Base-by-base conservation (phyloP, 2,113 vertebrate genomes). In the Cyprinodon brontotheroides region DNA sequence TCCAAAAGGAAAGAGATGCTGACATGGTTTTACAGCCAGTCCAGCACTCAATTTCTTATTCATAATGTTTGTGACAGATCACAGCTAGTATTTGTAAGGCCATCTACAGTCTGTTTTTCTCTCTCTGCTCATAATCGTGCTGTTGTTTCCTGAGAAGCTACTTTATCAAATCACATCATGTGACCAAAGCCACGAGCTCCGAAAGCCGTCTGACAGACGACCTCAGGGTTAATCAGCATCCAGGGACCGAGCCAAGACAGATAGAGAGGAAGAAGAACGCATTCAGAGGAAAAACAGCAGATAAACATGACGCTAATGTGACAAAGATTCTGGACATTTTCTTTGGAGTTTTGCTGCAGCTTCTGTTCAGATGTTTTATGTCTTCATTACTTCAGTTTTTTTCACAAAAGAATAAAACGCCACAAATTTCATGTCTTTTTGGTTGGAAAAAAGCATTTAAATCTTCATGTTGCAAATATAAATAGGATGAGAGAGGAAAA, bases 81-180 rank as follows among this genome's bases (percentile, higher is more conserved):
- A 65, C 59, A 65, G 83, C 36, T 74, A 43, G 69, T 47, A 65
- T 17, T 5, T 39, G 15, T 39, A 66, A 64, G 66, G 68, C 59
- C 72, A 47, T 77, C n/a, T 74, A 65, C 0, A 67, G 38, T 17
- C 50, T 17, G 78, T 80, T 78, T 74, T 64, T 65, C 74, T 81
- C 67, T 47, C 8, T 45, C 75, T 77, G 61, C 38, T 78, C 65
- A 71, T 65, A 62, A 57, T 57, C 0, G 13, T 45, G 41, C 38
- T 50, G 39, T 78, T 84, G 73, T 80, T 84, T 86, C 86, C 87
- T 86, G 72, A 74, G 63, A 66, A 38, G 81, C 40, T 50, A 39
- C 63, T 79, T 87, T 86, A 87, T 91, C 76, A 89, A 85, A 92
- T 90, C 79, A 82, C 75, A 62, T 85, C 90, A 90, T 68, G 75